Conservation (phyloP, 2,888 invertebrate species). For the Dinocampus coccinellae region DNA sequence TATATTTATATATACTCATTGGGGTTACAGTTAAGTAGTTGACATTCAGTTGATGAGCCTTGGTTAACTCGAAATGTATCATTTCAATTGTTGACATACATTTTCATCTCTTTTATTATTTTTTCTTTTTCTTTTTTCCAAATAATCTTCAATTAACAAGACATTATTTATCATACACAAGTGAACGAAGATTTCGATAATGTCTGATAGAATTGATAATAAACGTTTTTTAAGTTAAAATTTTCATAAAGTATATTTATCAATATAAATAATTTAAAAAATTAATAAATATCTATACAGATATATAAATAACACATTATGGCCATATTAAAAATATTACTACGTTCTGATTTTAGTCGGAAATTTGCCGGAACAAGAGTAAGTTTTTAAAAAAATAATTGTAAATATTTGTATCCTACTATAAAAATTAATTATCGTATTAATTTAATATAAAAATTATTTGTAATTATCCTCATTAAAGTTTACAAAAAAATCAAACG, state of each 20-base stretch:
- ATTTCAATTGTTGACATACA: not conserved
- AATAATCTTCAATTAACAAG: not conserved
- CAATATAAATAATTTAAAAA: too few relatives aligned
- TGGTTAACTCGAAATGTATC: not conserved
- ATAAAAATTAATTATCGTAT: not conserved
- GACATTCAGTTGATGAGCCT: not conserved
- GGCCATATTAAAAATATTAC: conserved; percentile 61
- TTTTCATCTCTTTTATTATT: not conserved
- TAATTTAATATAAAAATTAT: not conserved
- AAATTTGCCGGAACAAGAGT: conserved; percentile 59
- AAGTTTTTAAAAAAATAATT: conserved; percentile 50
- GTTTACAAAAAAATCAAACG: not conserved
- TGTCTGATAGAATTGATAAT: not conserved
- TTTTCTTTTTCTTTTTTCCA: not conserved
- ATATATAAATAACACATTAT: conserved; percentile 39
- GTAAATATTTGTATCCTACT: conserved; percentile 15
- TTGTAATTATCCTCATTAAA: not conserved
- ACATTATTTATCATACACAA: not conserved
- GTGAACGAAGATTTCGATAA: not conserved
- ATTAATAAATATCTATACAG: not conserved
- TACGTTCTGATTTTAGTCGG: conserved; percentile 53
- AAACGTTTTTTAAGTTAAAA: not conserved
- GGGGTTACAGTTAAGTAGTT: not conserved
- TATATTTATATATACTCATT: not conserved
- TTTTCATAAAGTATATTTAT: not conserved